These are phyloP conservation scores for Drosophila colorata DNA, from an alignment of 2,888 invertebrate genomes.

Conservation along the genomic window DNA sequence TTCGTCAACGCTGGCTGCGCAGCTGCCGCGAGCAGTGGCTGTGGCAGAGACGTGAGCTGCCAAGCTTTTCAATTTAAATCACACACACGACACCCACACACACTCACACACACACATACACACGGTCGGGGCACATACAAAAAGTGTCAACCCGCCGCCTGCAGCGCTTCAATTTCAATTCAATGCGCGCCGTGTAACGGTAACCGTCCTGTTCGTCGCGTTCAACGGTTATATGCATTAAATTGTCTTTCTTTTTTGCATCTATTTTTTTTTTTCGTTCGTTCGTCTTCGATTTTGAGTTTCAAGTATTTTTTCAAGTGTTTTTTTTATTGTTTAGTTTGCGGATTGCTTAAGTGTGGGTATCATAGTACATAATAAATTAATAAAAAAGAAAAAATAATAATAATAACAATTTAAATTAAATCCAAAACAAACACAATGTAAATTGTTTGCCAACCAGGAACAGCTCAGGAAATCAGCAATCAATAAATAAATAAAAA, in stretches of 20 bases:
- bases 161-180: conserved; percentile 76
- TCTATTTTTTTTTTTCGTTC: conserved; percentile 9
- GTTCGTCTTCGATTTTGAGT: conserved; percentile 3
- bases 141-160: conserved; percentile 68
- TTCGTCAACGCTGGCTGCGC: conserved; percentile 50
- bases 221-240: conserved; percentile 45
- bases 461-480: neutral
- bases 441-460: conserved; percentile 37
- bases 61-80: conserved; percentile 71
- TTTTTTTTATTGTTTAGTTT: conserved; percentile 10
- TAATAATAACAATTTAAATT: neutral
- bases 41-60: conserved; percentile 71
- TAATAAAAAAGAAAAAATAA: neutral
- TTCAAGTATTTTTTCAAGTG: conserved; percentile 18
- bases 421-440: neutral
- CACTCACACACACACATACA: conserved; percentile 23
- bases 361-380: conserved; percentile 12
- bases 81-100: conserved; percentile 20
- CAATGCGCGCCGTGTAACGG: conserved; percentile 74
- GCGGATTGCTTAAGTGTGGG: conserved; percentile 40
- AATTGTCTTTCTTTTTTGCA: conserved; percentile 2
- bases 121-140: conserved; percentile 30
- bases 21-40: conserved; percentile 52
- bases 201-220: conserved; percentile 63
- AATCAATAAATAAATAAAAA: too few relatives aligned